These are phyloP conservation scores for Pediacus dermestoides DNA, from an alignment of 2,888 invertebrate genomes.

Conservation along the genomic window DNA sequence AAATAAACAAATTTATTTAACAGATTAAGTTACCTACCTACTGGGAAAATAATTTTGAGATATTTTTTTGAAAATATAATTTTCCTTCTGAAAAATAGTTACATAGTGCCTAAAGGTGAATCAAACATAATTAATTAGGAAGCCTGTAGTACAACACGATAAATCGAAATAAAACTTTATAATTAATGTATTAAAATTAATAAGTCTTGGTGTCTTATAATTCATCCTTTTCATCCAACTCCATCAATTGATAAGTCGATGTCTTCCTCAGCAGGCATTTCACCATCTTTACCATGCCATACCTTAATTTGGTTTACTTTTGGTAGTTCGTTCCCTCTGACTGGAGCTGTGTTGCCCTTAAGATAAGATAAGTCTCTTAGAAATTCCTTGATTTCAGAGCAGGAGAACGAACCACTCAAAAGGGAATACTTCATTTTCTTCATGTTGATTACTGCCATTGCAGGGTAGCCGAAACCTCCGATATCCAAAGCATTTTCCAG, in stretches of 20 bases:
- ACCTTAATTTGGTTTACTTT: slow-evolving; percentile 62
- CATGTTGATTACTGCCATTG: slow-evolving; percentile 93
- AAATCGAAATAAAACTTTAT: no score
- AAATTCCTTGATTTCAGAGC: slow-evolving; percentile 94
- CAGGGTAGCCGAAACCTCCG: slow-evolving; percentile 98
- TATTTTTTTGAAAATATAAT: no score
- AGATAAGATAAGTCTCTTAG: slow-evolving; percentile 89
- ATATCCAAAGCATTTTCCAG: slow-evolving; percentile 89
- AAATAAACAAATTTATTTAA: no score
- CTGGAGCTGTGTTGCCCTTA: slow-evolving; percentile 84
- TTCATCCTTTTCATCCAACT: slow-evolving; percentile 77
- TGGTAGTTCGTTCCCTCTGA: slow-evolving; percentile 79
- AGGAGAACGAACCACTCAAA: slow-evolving; percentile 89
- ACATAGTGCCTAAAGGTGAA: no score
- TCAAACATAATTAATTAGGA: no score
- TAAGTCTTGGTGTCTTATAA: no score
- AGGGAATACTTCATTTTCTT: slow-evolving; percentile 97
- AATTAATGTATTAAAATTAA: no score
- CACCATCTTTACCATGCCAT: slow-evolving; percentile 96
- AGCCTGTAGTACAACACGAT: no score
- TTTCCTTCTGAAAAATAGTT: no score
- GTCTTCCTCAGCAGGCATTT: slow-evolving; percentile 80
- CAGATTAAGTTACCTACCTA: no score
- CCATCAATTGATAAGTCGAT: slow-evolving; percentile 88
- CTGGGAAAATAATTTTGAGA: no score